Base-by-base conservation (phyloP, 2,113 vertebrate genomes). In the Tychaedon coryphoeus region DNA sequence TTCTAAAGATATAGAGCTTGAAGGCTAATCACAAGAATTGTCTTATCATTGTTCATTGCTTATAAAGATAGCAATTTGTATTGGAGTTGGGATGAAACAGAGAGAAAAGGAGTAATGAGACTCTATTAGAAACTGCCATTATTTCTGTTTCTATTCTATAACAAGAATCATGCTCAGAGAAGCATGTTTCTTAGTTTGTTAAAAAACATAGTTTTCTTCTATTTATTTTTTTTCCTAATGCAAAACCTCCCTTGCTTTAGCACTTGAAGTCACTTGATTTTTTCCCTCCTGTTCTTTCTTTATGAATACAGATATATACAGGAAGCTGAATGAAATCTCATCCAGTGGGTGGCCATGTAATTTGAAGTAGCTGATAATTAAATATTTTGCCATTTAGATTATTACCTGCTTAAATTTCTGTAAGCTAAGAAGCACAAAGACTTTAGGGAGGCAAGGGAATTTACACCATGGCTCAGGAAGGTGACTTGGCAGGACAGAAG, bases 391-490 rank as follows among this genome's bases (percentile, higher is more conserved):
- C 34, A 54, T 75, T 87, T 93, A 76, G 70, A n/a, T 95, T 82
- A 85, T 91, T 94, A 65, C 74, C 48, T 92, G 50, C 78, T 89
- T 82, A 82, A 79, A 62, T 92, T 93, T 82, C 60, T 71, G 69
- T 87, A 75, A 94, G 66, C n/a, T 51, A 57, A 89, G 66, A 73
- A 42, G 48, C 61, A 57, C 34, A 40, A 82, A 48, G 66, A 56
- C 67, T 75, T 87, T 1, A 40, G 54, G 56, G 58, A 82, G 70
- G 58, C 23, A 42, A 38, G n/a, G 58, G 81, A 91, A 88, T 86
- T 89, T 78, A 47, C 40, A 64, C 57, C 3, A 2, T 6, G 34
- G 78, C 20, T 91, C 54, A 57, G 50, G 78, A 66, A 75, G 67
- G 87, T 87, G 83, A 72, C 72, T 93, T 86, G 84, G 86, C 61